phyloP scores from a whole-genome alignment of 2,888 invertebrate species.

The Mythimna impura region DNA sequence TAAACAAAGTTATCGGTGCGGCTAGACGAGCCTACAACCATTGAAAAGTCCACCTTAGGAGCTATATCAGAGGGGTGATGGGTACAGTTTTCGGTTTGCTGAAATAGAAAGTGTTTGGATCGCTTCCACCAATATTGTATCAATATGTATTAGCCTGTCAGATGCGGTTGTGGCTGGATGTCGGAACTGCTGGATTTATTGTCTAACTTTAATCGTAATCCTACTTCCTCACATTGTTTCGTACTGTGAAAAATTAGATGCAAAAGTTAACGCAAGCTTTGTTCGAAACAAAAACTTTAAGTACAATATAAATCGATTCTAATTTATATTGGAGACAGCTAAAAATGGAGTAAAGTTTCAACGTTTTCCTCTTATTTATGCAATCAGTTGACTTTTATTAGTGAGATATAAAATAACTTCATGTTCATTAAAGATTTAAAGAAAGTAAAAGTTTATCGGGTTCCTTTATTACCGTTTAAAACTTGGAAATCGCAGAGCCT shows the following conservation, averaged over 20 bases:
- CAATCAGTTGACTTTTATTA: slow-evolving; percentile 25
- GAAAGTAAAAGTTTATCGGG: slow-evolving; percentile 33
- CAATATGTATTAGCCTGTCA: slow-evolving; percentile 85
- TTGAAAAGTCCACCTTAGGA: slow-evolving; percentile 67
- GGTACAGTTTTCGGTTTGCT: slow-evolving; percentile 6
- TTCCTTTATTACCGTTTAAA: slow-evolving; percentile 38
- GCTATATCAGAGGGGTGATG: background rate
- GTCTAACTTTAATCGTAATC: slow-evolving; percentile 81
- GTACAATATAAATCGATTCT: slow-evolving; percentile 29
- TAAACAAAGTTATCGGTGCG: slow-evolving; percentile 71
- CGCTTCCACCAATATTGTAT: slow-evolving; percentile 79
- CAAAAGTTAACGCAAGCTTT: slow-evolving; percentile 55
- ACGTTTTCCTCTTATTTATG: slow-evolving; percentile 19
- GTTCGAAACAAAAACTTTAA: slow-evolving; percentile 39
- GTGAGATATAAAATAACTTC: slow-evolving; percentile 34
- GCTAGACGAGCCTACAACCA: slow-evolving; percentile 42
- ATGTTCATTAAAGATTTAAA: slow-evolving; percentile 30
- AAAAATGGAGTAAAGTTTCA: slow-evolving; percentile 26
- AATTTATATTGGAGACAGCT: slow-evolving; percentile 44
- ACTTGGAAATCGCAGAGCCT: slow-evolving; percentile 21
- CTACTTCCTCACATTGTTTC: slow-evolving; percentile 67
- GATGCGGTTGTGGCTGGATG: slow-evolving; percentile 77
- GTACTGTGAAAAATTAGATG: slow-evolving; percentile 64
- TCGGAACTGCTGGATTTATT: slow-evolving; percentile 83
- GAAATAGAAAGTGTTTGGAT: slow-evolving; percentile 60